A percentile compares a stretch with the other conserved stretches of the same genome.
These are phyloP conservation scores for Aldrovandia affinis DNA, from an alignment of 2,797 vertebrate species.

Conservation along the genomic window DNA sequence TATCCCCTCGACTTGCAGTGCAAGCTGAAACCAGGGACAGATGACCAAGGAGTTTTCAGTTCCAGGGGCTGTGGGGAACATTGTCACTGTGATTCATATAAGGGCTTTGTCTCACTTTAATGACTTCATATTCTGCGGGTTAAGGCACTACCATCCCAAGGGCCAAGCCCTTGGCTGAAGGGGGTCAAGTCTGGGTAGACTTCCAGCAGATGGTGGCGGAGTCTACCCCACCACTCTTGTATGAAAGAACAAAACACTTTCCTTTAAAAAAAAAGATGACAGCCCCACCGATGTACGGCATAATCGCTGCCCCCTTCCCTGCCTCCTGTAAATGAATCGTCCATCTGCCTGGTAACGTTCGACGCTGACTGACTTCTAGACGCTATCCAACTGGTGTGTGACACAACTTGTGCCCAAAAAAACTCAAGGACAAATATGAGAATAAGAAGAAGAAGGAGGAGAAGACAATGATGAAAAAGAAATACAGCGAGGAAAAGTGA, in stretches of 20 bases:
- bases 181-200: constrained; percentile 72
- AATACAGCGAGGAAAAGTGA: too few species aligned
- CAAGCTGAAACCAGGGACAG: not conserved
- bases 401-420: not conserved
- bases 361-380: not conserved
- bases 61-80: constrained; percentile 48
- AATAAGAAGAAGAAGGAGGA: not conserved
- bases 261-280: not conserved
- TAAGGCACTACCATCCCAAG: constrained; percentile 41
- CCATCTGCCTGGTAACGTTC: constrained; percentile 13
- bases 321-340: not conserved
- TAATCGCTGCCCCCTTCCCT: not conserved
- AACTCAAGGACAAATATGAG: not conserved
- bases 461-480: not conserved
- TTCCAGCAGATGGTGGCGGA: constrained; percentile 70
- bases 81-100: constrained; percentile 49
- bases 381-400: not conserved
- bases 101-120: constrained; percentile 33
- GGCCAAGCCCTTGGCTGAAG: constrained; percentile 55
- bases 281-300: not conserved
- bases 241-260: constrained; percentile 16
- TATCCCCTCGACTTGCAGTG: not conserved
- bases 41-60: constrained; percentile 36
- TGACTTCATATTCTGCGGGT: constrained; percentile 32
- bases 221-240: constrained; percentile 63